These are phyloP conservation scores for Lasioglossum calceatum DNA, from an alignment of 2,888 invertebrate genomes.

Conservation along the genomic window DNA sequence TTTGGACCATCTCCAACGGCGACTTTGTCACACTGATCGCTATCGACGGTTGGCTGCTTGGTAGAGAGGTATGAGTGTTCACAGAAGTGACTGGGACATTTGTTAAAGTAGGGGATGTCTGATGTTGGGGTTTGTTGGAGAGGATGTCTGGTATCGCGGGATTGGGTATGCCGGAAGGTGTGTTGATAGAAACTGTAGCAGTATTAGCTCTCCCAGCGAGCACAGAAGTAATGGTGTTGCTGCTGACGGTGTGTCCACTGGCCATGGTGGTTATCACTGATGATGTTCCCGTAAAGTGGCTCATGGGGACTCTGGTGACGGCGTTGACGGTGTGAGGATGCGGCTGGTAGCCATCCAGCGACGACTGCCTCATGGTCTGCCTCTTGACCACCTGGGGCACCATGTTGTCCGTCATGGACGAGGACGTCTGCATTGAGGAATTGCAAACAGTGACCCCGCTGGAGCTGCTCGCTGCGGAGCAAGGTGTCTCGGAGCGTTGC, in stretches of 20 bases:
- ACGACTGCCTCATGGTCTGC: slow-evolving; percentile 81
- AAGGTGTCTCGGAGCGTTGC: slow-evolving; percentile 77
- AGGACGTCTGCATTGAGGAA: slow-evolving; percentile 73
- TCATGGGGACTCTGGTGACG: slow-evolving; percentile 72
- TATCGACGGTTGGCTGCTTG: slow-evolving; percentile 75
- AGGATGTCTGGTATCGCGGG: slow-evolving; percentile 81
- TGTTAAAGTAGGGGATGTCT: slow-evolving; percentile 83
- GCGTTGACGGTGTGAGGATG: slow-evolving; percentile 80
- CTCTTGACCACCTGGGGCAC: slow-evolving; percentile 62
- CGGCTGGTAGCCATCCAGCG: slow-evolving; percentile 81
- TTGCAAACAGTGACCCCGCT: slow-evolving; percentile 74
- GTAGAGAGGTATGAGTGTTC: slow-evolving; percentile 63
- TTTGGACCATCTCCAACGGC: slow-evolving; percentile 92
- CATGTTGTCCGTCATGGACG: slow-evolving; percentile 60
- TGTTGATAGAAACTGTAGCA: slow-evolving; percentile 91
- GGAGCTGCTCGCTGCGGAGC: slow-evolving; percentile 72
- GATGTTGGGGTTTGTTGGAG: slow-evolving; percentile 83
- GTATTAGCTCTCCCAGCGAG: slow-evolving; percentile 91
- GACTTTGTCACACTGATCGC: slow-evolving; percentile 86
- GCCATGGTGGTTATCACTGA: slow-evolving; percentile 88
- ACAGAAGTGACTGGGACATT: slow-evolving; percentile 79
- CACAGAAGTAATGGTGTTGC: slow-evolving; percentile 93
- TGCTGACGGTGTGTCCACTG: slow-evolving; percentile 90
- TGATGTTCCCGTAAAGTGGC: slow-evolving; percentile 76
- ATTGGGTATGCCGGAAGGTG: slow-evolving; percentile 85